Percentiles rank a stretch among this genome's conserved stretches.
These are phyloP conservation scores for Ceriagrion tenellum DNA, from an alignment of 2,888 invertebrate species.

Conservation along the genomic window DNA sequence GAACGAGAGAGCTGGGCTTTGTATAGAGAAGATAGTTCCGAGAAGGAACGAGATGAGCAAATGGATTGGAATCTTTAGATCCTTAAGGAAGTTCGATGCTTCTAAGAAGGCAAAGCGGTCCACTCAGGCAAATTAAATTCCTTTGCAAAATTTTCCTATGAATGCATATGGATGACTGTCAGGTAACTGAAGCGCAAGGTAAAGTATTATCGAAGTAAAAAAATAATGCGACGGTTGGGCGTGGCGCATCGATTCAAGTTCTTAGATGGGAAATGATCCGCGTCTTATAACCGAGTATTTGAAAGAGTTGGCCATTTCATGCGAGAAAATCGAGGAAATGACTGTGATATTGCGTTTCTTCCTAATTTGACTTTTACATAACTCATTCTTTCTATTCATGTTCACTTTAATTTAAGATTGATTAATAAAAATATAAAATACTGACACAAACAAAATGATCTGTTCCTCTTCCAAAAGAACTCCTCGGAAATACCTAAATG, in stretches of 20 bases:
- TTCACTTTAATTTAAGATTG: not conserved
- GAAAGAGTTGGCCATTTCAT: no score
- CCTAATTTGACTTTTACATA: not conserved
- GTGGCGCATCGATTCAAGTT: not conserved
- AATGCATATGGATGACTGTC: conserved; percentile 33
- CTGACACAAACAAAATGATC: no score
- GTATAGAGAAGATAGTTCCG: conserved; percentile 60
- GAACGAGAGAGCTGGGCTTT: not conserved
- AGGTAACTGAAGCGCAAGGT: not conserved
- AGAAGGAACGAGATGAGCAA: conserved; percentile 54
- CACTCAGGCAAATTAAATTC: conserved; percentile 64
- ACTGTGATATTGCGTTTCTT: not conserved
- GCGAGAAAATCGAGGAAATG: not conserved
- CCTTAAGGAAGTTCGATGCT: conserved; percentile 32
- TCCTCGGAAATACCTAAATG: no score
- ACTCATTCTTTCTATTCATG: not conserved
- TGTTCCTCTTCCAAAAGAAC: no score
- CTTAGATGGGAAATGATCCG: not conserved
- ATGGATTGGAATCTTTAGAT: conserved; percentile 60
- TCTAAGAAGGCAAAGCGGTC: conserved; percentile 46
- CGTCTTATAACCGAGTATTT: not conserved
- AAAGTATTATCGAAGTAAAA: not conserved
- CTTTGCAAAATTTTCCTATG: conserved; percentile 58
- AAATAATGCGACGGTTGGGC: not conserved
- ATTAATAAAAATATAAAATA: not conserved